Base-by-base conservation (phyloP, 2,888 invertebrate genomes). In the Graphium colonna region DNA sequence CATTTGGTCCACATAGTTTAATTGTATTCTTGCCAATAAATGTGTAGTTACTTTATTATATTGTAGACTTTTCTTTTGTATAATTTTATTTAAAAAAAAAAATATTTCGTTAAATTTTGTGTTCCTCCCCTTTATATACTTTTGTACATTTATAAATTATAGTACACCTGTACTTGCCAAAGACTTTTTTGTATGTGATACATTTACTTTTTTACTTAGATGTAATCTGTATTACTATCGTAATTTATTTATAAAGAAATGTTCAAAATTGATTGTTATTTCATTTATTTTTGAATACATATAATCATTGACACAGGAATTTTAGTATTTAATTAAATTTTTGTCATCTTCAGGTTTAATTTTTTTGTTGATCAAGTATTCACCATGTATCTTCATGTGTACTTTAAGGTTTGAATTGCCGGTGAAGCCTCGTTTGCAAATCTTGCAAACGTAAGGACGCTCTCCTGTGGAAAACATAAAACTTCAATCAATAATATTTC, bases 111-210 rank as follows among this genome's bases (percentile, higher is more conserved):
- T 53, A 36, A 43, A 15, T 21, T 18, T 49, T 36, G 18, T 53
- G 28, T n/a, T 13, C 28, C 15, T 41, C 28, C 33, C 43, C 42
- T 48, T 48, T 43, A 47, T 43, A 38, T 31, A 48, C 33, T 31
- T 54, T 52, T 42, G 13, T 36, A 47, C 21, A 38, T 60, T 66
- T 72, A 68, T 70, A 70, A 68, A 60, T 71, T 65, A 62, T 67
- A 64, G 75, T 82, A 79, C 75, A 67, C 69, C 75, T 69, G 81
- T 86, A 80, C 81, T 87, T 73, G 86, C 88, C 88, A 89, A 88
- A 89, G 88, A 88, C 78, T 81, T 83, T 81, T 81, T 85, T 85
- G 74, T 83, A 86, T 86, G 84, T 87, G 84, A 88, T 88, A 87
- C 75, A 74, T 75, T 84, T 81, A 80, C 74, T 82, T 84, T 82